Base-by-base conservation (phyloP, 92 coral and sea anemone genomes). In the Epizoanthus illoricatus region DNA sequence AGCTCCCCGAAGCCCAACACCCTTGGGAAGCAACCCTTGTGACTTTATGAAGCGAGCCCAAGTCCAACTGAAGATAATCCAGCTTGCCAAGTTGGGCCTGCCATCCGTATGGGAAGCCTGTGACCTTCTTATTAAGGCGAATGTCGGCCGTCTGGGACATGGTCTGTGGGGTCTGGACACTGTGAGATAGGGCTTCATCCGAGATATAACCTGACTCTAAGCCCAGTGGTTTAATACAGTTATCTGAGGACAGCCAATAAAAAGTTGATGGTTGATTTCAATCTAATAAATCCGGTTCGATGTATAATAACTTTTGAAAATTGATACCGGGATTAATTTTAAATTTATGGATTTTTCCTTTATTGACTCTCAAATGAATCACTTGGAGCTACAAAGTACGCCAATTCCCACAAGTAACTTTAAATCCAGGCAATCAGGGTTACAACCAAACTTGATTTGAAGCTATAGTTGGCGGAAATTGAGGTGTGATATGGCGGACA, bases 131-230 rank as follows among this genome's bases (percentile, higher is more conserved):
- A 84, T 92, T 88, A 5, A 94, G 94, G 67, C 98, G 93, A 68
- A 92, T 79, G 85, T 89, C 92, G 60, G 56, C 16, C 6, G 94
- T 74, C 33, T 81, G 69, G 0, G 91, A 87, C 5, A 8, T 21
- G 5, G 40, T 18, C 4, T 20, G 40, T 5, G 76, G 3, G 8
- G 90, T 60, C 5, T 87, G 58, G 23, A 88, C 84, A 60, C 95
- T 89, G 19, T 92, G 95, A 7, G 91, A 87, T 23, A 94, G 76
- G 18, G 93, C 98, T 59, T 88, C 97, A 59, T 88, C 88, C 13
- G 92, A 86, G 67, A 94, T 94, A 45, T 85, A 79, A 7, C 97
- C 98, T n/a, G 98, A 94, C 86, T 94, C 98, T 75, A 94, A 88
- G 24, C 98, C 98, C 49, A 94, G 90, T 0, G 97, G 98, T 12